Base-by-base conservation (phyloP, 2,113 vertebrate genomes). In the Pteropus alecto region DNA sequence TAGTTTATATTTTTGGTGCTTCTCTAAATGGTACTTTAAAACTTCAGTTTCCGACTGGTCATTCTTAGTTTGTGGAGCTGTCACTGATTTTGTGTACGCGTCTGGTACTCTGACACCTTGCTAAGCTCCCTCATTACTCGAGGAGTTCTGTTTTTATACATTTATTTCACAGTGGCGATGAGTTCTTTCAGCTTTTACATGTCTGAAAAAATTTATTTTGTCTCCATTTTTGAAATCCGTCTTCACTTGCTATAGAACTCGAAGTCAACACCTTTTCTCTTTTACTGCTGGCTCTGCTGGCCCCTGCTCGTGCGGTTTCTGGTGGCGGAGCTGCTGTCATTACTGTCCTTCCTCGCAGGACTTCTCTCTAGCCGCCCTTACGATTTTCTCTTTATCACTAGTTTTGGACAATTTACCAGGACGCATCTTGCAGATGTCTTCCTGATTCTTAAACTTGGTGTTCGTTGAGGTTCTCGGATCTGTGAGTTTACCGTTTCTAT, bases 211-310 rank as follows among this genome's bases (percentile, higher is more conserved):
- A 48, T 56, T 43, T 28, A 28, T 74, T 84, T 77, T 68, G 16
- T 63, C 35, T 93, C 78, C 9, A 51, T 43, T 61, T 84, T 68
- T 26, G 11, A 85, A 85, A 22, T 26, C 15, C 16, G 8, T n/a
- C 82, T 81, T 43, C 73, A 6, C 38, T 51, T 30, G 83, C 33
- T 35, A 12, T 1, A 41, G 79, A 73, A 54, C 26, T 68, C 61
- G 11, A 24, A 12, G 21, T 3, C 26, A 35, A 67, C 48, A 8
- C 19, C 35, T 60, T 7, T 51, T 22, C 13, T 3, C 33, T n/a
- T 46, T 46, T 1, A 30, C 16, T 3, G 11, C 4, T 15, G 5
- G 10, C 1, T 22, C n/a, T 8, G 0, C 56, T 5, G 76, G 24
- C 28, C 7, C 26, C 2, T 5, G 73, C 87, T 77, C 1, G 38